Evolutionary conservation across 2,888 invertebrate genomes (phyloP), one percentile per base, ranked within the genome.

Genomic region (Ectobius pallidus): DNA sequence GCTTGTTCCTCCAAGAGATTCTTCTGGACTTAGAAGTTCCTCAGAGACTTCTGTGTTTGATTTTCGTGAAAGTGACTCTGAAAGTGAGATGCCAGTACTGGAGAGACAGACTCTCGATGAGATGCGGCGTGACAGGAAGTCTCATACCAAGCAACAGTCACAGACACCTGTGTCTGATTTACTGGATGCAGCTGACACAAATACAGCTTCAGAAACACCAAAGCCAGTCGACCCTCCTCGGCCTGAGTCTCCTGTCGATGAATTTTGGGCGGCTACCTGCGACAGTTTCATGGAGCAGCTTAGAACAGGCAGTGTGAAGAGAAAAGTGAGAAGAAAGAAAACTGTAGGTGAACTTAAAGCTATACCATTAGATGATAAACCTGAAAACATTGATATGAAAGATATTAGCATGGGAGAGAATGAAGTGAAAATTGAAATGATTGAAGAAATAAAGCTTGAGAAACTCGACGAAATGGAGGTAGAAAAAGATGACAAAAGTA

Each of bases 281-380:
- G 92, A 93, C 82, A 91, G 86, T 82, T 92, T 94, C 81, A 88
- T 93, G 82, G 91, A 92, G 80, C 92, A 93, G 82, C 82, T 94
- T 61, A 88, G 88, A 81, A 86, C 82, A 76, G 87, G 88, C 55
- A 81, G 81, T 61, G 84, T 84, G 70, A 85, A 84, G 68, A 89
- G 88, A 81, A 90, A 88, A 80, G 86, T 87, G 74, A 82, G 83
- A 1, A 82, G 84, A 20, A 86, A 85, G 81, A 88, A 86, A 84
- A 87, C 86, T 44, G 65, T 46, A 22, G 65, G 44, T n/a, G 65
- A 65, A 25, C 44, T 65, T n/a, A 65, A 65, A 65, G 27, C 46
- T 65, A 22, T 44, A 25, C 65, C 44, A 30, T 11, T n/a, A 32
- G 30, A 68, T 16, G n/a, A 7, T n/a, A 70, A 25, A 61, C 39